Percentiles rank a stretch among this genome's conserved stretches.
These are phyloP conservation scores for Canis aureus DNA, from an alignment of 2,113 vertebrate species.

Conservation along the genomic window DNA sequence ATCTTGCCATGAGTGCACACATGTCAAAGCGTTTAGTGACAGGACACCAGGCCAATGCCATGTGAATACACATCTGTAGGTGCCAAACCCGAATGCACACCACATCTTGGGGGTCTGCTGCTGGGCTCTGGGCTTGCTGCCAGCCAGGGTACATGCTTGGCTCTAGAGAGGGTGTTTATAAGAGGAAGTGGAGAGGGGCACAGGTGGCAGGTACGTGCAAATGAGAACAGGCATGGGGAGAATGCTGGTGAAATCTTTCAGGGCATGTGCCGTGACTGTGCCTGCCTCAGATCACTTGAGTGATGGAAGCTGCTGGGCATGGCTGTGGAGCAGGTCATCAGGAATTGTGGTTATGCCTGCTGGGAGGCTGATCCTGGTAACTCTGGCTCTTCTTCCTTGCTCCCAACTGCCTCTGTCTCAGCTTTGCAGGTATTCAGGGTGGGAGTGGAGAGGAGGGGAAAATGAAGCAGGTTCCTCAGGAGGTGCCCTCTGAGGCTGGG, in stretches of 20 bases:
- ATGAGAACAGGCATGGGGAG: neutral
- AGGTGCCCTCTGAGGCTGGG: neutral
- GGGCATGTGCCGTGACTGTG: neutral
- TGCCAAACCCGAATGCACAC: neutral
- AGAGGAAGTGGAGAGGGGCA: neutral
- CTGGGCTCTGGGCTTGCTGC: neutral
- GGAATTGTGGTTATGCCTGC: neutral
- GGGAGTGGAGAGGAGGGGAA: neutral
- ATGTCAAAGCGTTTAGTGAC: neutral
- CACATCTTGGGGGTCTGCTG: neutral
- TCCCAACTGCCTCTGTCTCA: neutral
- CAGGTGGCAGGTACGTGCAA: neutral
- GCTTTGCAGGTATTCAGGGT: neutral
- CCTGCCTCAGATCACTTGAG: neutral
- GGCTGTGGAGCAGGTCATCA: neutral
- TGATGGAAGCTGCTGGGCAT: neutral
- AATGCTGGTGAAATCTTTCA: neutral
- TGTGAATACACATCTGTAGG: no score
- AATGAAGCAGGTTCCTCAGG: neutral
- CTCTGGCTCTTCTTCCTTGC: neutral
- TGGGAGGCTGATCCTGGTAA: neutral
- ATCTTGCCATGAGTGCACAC: neutral
- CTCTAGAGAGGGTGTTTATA: neutral
- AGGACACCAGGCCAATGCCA: neutral
- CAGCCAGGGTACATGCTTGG: neutral